These are phyloP conservation scores for Ethmia dodecea DNA, from an alignment of 2,888 invertebrate species.

Conservation along the genomic window DNA sequence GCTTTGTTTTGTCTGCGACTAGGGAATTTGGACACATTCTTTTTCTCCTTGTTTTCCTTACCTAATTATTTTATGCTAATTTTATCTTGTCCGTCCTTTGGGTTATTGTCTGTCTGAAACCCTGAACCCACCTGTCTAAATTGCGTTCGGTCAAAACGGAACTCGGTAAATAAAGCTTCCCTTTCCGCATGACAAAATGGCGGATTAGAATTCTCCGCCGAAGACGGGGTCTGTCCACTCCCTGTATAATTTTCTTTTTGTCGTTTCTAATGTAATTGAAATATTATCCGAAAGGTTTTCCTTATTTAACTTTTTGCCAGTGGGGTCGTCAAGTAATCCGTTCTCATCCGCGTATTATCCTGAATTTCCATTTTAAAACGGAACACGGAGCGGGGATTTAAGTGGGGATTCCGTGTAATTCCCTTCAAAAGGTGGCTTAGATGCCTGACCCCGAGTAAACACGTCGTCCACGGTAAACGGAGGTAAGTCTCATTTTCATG, in stretches of 20 bases:
- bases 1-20: constrained; percentile 40
- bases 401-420: constrained; percentile 35
- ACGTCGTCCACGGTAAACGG: too few relatives aligned
- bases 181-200: not conserved
- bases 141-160: constrained; percentile 5
- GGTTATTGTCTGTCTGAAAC: constrained; percentile 28
- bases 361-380: constrained; percentile 50
- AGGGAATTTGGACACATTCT: constrained; percentile 31
- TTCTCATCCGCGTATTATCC: constrained; percentile 43
- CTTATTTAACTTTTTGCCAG: constrained; percentile 40
- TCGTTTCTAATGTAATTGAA: constrained; percentile 34
- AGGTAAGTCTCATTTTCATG: too few relatives aligned
- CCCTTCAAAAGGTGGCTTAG: constrained; percentile 38
- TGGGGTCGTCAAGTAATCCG: constrained; percentile 33
- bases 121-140: constrained; percentile 8
- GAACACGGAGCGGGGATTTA: constrained; percentile 38
- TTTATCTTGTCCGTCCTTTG: constrained; percentile 30
- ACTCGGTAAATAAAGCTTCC: constrained; percentile 2
- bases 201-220: not conserved
- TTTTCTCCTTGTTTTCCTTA: constrained; percentile 34
- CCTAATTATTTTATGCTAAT: constrained; percentile 60
- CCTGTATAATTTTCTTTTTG: constrained; percentile 7
- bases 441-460: constrained; percentile 23
- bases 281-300: constrained; percentile 30
- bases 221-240: not conserved